Evolutionary conservation across 2,113 vertebrate species (phyloP).

Genomic region (Rhinolophus sinicus): DNA sequence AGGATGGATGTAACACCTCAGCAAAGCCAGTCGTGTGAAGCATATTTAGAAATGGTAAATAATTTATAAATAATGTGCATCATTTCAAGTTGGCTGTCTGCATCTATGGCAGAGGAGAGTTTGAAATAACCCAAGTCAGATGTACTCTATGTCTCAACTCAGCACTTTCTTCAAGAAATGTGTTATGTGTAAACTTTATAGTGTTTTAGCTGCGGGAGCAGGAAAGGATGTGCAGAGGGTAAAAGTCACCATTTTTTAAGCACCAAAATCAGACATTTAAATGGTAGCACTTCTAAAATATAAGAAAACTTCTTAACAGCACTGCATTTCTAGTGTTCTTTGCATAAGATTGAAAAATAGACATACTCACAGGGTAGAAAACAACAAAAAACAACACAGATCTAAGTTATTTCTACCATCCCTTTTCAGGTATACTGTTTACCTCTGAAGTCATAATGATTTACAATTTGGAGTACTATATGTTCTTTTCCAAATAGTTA

Average conservation of each 20-base stretch:
- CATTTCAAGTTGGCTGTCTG: conserved; percentile 64
- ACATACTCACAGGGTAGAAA: not conserved
- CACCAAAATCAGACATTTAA: not conserved
- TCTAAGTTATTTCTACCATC: not conserved
- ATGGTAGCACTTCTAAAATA: not conserved
- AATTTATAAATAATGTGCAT: conserved; percentile 77
- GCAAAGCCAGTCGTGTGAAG: conserved; percentile 53
- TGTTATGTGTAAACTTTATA: conserved; percentile 31
- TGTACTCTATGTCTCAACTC: conserved; percentile 9
- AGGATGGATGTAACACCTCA: conserved; percentile 37
- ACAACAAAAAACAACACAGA: not conserved
- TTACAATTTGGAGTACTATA: not conserved
- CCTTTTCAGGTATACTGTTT: not conserved
- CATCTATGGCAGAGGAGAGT: conserved; percentile 45
- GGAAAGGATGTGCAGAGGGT: not conserved
- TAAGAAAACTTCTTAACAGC: not conserved
- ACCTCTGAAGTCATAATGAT: not conserved
- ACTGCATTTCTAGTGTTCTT: not conserved
- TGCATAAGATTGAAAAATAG: not conserved
- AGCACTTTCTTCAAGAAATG: conserved; percentile 50
- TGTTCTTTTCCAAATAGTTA: not conserved
- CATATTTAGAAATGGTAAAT: conserved; percentile 79
- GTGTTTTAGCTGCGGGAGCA: not conserved
- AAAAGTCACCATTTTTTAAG: conserved; percentile 32
- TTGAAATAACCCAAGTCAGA: conserved; percentile 47